Base-by-base conservation (phyloP, 2,888 invertebrate genomes). In the Drosophila demipolita region DNA sequence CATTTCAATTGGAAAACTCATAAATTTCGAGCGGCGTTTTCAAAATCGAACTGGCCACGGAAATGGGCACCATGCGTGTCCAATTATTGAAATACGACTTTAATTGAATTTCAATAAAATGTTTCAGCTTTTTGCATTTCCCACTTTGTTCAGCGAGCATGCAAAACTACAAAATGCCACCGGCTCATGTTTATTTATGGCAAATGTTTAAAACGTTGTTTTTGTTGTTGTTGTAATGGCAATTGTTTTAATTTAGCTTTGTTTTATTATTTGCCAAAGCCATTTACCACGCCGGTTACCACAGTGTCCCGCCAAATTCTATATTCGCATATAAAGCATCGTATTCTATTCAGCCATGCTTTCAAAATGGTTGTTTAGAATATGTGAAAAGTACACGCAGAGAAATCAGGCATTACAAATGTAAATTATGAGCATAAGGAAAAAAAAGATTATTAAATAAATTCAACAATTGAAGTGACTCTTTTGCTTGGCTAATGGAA, bases 41-140 rank as follows among this genome's bases (percentile, higher is more conserved):
- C 75, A 71, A 84, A 87, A 82, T 79, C 74, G 77, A 66, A 55
- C 57, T 67, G 74, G 69, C 77, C 82, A 87, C 90, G 91, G 91
- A 91, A 91, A 90, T 91, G 91, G 85, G 89, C 76, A 88, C 90
- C 92, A 92, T 91, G 92, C 91, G 91, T 91, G 88, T 82, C 91
- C 91, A 91, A 91, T 91, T 92, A 92, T 92, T 91, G 92, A 92
- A 91, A 92, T 92, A 92, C 92, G 90, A 91, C 86, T 90, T 91
- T 90, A 90, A 90, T 91, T 90, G 91, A 91, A 90, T 90, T 91
- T 89, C 90, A 91, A 91, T 91, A 90, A 90, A 90, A 90, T 90
- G 83, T 86, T 57, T 74, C 72, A 78, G 72, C 72, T 76, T 76
- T 87, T 82, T 78, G 77, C 76, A 82, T 80, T 79, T 83, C 72